Conservation (phyloP, 2,888 invertebrate species). For the Amphipyra berbera region DNA sequence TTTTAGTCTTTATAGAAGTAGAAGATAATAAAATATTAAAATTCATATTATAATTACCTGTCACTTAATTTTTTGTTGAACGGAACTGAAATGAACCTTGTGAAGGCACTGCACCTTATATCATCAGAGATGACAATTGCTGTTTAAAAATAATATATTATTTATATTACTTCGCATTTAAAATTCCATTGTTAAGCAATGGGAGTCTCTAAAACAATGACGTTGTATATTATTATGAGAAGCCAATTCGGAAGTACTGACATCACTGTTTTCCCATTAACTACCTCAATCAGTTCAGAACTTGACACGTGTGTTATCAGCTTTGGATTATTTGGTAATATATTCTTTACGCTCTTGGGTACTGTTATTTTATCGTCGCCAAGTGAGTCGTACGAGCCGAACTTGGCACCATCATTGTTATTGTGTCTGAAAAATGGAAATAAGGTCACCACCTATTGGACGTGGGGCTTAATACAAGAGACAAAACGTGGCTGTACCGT, state of each 20-base stretch:
- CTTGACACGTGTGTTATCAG: fast-evolving
- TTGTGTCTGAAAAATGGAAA: no score
- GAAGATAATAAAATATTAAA: neutral
- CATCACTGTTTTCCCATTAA: neutral
- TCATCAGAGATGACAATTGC: slow-evolving; percentile 9
- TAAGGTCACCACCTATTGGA: no score
- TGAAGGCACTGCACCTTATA: slow-evolving; percentile 21
- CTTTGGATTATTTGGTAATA: neutral
- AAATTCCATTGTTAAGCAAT: slow-evolving; percentile 39
- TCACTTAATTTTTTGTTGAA: slow-evolving; percentile 15
- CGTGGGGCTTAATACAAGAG: neutral
- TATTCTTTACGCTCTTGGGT: no score
- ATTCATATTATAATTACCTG: neutral
- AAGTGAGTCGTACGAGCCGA: no score
- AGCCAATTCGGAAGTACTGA: slow-evolving; percentile 8
- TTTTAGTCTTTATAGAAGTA: neutral
- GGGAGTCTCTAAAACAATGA: slow-evolving; percentile 39
- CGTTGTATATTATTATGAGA: slow-evolving; percentile 34
- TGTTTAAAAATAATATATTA: slow-evolving; percentile 36
- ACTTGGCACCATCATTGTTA: no score
- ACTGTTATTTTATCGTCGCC: no score
- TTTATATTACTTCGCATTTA: slow-evolving; percentile 25
- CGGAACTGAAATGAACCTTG: slow-evolving; percentile 8
- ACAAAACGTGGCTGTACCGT: no score
- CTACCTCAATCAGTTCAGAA: neutral